Percentiles rank a stretch among this genome's conserved stretches.
Conservation (phyloP, 2,888 invertebrate species). For the Entomobrya proxima region DNA sequence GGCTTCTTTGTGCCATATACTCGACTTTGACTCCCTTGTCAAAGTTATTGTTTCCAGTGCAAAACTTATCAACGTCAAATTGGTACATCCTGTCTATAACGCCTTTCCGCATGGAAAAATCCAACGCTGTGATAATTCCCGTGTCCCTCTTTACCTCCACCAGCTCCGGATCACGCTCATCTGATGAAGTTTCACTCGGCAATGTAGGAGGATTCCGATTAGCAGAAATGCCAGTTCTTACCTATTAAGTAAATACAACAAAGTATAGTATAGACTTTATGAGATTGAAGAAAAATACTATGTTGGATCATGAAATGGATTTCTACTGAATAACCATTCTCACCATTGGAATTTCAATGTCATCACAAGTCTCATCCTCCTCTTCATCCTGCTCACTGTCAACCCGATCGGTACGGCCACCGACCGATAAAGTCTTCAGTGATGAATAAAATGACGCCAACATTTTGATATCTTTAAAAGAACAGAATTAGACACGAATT, state of each 20-base stretch:
- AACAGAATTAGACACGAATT: no score
- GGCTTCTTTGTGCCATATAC: slow-evolving; percentile 61
- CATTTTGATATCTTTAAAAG: not conserved
- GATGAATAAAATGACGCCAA: not conserved
- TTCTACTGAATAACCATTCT: not conserved
- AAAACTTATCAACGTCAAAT: slow-evolving; percentile 64
- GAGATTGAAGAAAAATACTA: no score
- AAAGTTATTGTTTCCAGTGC: slow-evolving; percentile 11
- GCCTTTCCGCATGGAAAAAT: slow-evolving; percentile 54
- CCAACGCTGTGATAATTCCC: slow-evolving; percentile 69
- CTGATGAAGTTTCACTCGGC: not conserved
- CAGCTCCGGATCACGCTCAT: not conserved
- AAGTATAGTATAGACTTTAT: not conserved
- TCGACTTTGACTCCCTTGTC: slow-evolving; percentile 59
- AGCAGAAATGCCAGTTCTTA: slow-evolving; percentile 13
- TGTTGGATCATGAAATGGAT: no score
- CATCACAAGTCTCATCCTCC: slow-evolving; percentile 3
- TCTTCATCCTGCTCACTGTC: not conserved
- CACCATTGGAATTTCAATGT: slow-evolving; percentile 24
- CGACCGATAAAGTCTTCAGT: not conserved
- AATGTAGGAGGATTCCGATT: not conserved
- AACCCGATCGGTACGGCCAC: not conserved
- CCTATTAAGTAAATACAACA: slow-evolving; percentile 1
- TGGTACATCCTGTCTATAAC: slow-evolving; percentile 69
- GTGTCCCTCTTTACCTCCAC: slow-evolving; percentile 13